Evolutionary conservation across 2,888 invertebrate species (phyloP).

Genomic region (Melikaiella ostensackeni): DNA sequence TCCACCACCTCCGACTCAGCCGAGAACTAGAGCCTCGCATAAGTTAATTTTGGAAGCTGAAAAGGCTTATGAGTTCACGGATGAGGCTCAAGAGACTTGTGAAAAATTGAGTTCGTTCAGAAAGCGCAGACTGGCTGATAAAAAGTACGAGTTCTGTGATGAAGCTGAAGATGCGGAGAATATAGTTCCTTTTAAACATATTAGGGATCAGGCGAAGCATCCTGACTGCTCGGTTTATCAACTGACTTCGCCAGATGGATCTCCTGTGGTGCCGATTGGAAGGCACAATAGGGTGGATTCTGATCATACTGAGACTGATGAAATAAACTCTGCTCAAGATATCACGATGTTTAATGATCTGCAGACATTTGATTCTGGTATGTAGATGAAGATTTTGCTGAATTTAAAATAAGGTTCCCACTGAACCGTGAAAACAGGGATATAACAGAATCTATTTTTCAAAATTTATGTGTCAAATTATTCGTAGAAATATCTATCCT

Average conservation of each 20-base stretch:
- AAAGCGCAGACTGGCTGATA: conserved; percentile 91
- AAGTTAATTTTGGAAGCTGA: conserved; percentile 79
- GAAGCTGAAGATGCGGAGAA: conserved; percentile 83
- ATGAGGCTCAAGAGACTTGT: conserved; percentile 88
- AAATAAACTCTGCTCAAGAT: conserved; percentile 73
- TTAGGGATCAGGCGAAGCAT: conserved; percentile 73
- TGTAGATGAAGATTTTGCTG: conserved; percentile 37
- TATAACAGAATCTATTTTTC: too few species aligned
- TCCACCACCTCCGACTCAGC: conserved; percentile 66
- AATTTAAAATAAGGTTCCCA: too few species aligned
- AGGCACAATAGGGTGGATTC: conserved; percentile 69
- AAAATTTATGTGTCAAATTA: too few species aligned
- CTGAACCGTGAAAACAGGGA: too few species aligned
- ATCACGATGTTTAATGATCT: conserved; percentile 64
- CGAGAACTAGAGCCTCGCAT: conserved; percentile 69
- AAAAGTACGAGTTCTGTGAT: conserved; percentile 94
- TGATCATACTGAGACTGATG: conserved; percentile 73
- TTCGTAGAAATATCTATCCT: too few species aligned
- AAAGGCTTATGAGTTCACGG: conserved; percentile 91
- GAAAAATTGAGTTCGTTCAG: conserved; percentile 92
- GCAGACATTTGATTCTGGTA: conserved; percentile 64
- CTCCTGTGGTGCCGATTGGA: conserved; percentile 69
- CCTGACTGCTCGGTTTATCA: conserved; percentile 68
- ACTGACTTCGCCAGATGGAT: conserved; percentile 68
- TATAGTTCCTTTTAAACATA: conserved; percentile 79